phyloP scores from a whole-genome alignment of 2,888 invertebrate species.

The Meteorus cinctellus region DNA sequence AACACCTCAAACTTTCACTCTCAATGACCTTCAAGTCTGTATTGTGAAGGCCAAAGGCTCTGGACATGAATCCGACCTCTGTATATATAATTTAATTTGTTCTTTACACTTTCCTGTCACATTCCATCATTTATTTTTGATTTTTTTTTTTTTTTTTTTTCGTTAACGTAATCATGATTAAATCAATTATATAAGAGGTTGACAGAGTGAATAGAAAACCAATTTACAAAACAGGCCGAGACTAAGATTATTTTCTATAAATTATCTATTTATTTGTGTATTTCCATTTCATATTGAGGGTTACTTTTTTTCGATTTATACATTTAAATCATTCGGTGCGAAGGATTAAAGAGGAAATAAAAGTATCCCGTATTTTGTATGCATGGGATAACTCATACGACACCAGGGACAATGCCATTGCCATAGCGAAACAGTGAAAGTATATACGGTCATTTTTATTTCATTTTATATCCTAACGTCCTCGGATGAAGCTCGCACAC shows the following conservation, averaged over 20 bases:
- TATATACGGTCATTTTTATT: constrained; percentile 53
- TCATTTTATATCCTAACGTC: constrained; percentile 62
- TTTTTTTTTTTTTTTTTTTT: not conserved
- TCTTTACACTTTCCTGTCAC: not conserved
- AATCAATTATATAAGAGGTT: not conserved
- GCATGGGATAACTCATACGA: constrained; percentile 61
- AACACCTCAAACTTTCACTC: constrained; percentile 49
- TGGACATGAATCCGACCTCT: not conserved
- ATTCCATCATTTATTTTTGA: not conserved
- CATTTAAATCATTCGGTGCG: not conserved
- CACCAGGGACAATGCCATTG: constrained; percentile 72
- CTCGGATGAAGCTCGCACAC: constrained; percentile 18
- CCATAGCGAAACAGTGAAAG: constrained; percentile 72
- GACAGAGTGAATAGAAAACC: not conserved
- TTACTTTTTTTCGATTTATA: not conserved
- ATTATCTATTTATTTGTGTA: not conserved
- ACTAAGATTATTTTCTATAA: not conserved
- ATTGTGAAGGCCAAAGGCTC: constrained; percentile 47
- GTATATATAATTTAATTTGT: not conserved
- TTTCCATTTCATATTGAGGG: not conserved
- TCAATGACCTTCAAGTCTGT: constrained; percentile 50
- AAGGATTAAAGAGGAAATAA: not conserved
- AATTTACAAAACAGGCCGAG: not conserved
- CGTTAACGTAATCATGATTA: not conserved
- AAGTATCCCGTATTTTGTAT: constrained; percentile 56